phyloP scores from a whole-genome alignment of 2,113 vertebrate genomes.

The Megaceryle torquata region DNA sequence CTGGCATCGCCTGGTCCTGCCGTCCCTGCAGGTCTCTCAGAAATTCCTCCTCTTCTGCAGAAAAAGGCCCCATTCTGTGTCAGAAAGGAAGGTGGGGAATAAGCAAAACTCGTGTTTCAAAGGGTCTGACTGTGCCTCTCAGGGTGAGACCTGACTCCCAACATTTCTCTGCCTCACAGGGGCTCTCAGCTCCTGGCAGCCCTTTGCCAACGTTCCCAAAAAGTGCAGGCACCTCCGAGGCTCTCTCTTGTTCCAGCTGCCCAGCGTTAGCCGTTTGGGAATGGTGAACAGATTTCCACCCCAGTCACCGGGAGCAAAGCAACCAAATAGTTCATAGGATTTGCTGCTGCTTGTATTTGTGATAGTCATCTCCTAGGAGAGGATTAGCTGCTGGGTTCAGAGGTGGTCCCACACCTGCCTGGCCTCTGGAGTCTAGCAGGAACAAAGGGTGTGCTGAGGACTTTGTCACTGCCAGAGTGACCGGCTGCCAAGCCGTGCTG shows the following conservation, averaged over 20 bases:
- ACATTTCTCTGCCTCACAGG: fast-evolving
- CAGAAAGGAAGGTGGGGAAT: background rate
- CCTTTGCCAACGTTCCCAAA: background rate
- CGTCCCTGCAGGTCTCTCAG: background rate
- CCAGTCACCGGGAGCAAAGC: background rate
- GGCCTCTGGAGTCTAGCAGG: background rate
- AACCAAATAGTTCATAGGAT: background rate
- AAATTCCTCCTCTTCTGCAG: background rate
- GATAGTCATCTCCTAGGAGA: slow-evolving; percentile 6
- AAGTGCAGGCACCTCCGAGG: background rate
- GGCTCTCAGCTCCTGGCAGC: background rate
- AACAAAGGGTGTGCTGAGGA: background rate
- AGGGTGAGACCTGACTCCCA: background rate
- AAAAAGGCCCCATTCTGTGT: background rate
- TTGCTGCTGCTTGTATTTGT: slow-evolving; percentile 1
- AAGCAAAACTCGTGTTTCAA: background rate
- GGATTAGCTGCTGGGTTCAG: background rate
- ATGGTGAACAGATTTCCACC: background rate
- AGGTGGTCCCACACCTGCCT: background rate
- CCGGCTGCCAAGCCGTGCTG: fast-evolving
- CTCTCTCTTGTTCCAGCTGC: background rate
- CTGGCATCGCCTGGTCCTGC: background rate
- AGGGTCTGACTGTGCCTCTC: background rate
- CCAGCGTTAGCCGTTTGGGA: background rate
- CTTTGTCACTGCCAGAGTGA: background rate